Base-by-base conservation (phyloP, 2,888 invertebrate genomes). In the Hirtodrosophila trivittata region DNA sequence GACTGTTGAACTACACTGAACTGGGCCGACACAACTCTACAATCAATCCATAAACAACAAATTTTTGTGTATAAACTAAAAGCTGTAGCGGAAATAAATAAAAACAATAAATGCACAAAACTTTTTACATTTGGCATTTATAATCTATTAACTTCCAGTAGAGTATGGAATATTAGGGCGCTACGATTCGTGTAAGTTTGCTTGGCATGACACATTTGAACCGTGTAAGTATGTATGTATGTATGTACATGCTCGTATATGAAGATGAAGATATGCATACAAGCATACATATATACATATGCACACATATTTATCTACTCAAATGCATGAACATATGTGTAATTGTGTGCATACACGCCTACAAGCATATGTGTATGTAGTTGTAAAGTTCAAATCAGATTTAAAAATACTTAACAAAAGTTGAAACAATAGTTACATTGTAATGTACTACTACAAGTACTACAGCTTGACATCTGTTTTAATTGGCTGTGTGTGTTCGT, bases 11-110 rank as follows among this genome's bases (percentile, higher is more conserved):
- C 52, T 45, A 37, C 21, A 42, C 42, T 41, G 35, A 67, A 67
- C 68, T 68, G 33, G 64, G 47, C 70, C 52, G 58, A 71, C 46
- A 71, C 62, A 71, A 66, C 73, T 67, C 71, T 71, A 67, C 64
- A 71, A 67, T 67, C 62, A 69, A 74, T 73, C 73, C 66, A 73
- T 74, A 78, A 84, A 73, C 73, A 77, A 83, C 60, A 80, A 75
- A 67, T 21, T 43, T 54, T 67, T 76, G 77, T 76, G 81, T 81
- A 55, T 66, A 74, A 83, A 77, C 58, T 60, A 55, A 59, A 84
- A 50, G 49, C 38, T 28, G 32, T 55, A 49, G 51, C 66, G 42
- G 54, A 66, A 72, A 46, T 66, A 51, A n/a, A n/a, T 55, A 59
- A 60, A 33, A 10, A 49, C 21, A 55, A 38, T 72, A 50, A 46